Percentiles rank a stretch among this genome's conserved stretches.
These are phyloP conservation scores for Zootermopsis nevadensis DNA, from an alignment of 2,888 invertebrate genomes.

Conservation along the genomic window DNA sequence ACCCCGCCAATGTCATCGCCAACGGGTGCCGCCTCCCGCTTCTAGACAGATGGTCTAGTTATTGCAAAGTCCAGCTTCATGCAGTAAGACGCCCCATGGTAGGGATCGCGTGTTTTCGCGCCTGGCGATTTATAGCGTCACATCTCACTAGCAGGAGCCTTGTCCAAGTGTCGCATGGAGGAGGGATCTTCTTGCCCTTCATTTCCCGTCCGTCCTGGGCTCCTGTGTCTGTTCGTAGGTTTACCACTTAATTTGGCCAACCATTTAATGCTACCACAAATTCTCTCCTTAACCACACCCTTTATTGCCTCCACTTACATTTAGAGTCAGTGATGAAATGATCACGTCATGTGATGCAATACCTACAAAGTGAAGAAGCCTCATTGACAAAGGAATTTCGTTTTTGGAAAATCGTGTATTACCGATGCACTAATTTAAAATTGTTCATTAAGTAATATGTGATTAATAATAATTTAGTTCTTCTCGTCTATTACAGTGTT, in stretches of 20 bases:
- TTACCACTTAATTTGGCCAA: slow-evolving; percentile 46
- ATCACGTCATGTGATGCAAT: too few species aligned
- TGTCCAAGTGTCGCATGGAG: neutral
- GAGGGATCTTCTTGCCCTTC: neutral
- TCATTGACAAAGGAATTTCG: too few species aligned
- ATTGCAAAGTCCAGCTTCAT: neutral
- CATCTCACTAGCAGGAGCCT: neutral
- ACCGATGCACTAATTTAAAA: too few species aligned
- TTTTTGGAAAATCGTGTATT: too few species aligned
- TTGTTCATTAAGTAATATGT: too few species aligned
- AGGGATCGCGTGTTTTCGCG: neutral
- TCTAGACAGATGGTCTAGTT: neutral
- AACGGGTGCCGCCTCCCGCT: neutral
- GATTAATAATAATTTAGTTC: too few species aligned
- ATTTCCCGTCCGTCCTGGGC: neutral
- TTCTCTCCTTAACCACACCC: neutral
- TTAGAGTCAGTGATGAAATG: too few species aligned
- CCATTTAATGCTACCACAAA: slow-evolving; percentile 35
- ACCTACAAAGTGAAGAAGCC: too few species aligned
- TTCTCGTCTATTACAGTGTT: too few species aligned
- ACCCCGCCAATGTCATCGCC: slow-evolving; percentile 21
- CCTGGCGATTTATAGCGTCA: slow-evolving; percentile 9
- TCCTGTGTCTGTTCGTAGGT: slow-evolving; percentile 11
- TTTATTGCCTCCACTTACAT: neutral
- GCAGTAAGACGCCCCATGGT: too few species aligned